phyloP scores from a whole-genome alignment of 2,113 vertebrate genomes.

The Podarcis muralis region DNA sequence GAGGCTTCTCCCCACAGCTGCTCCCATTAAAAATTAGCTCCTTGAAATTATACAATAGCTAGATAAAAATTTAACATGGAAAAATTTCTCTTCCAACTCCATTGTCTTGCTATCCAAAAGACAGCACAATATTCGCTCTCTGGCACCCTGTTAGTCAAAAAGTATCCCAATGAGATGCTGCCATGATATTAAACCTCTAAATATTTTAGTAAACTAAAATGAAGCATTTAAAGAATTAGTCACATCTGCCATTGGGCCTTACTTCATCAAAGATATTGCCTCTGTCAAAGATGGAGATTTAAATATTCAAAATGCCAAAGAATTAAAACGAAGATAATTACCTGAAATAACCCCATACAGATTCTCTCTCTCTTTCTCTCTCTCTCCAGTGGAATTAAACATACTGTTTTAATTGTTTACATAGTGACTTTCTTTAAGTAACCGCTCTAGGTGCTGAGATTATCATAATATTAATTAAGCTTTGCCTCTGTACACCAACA shows the following conservation, averaged over 20 bases:
- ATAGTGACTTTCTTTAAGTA: not conserved
- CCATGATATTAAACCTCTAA: not conserved
- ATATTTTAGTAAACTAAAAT: constrained; percentile 8
- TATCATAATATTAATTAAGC: not conserved
- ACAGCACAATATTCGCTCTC: not conserved
- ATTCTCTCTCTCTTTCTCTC: too few species aligned
- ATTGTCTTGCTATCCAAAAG: not conserved
- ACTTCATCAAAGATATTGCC: not conserved
- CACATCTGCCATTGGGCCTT: not conserved
- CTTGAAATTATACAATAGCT: constrained; percentile 7
- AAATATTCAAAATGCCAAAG: not conserved
- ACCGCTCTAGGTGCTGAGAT: not conserved
- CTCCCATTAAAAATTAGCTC: not conserved
- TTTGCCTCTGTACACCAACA: not conserved
- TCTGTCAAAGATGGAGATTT: not conserved
- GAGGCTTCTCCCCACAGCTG: not conserved
- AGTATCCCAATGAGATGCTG: not conserved
- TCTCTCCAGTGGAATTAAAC: not conserved
- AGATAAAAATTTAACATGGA: not conserved
- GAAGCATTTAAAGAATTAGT: not conserved
- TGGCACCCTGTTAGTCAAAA: not conserved
- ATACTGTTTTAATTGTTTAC: not conserved
- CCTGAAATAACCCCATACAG: not conserved
- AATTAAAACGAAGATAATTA: not conserved
- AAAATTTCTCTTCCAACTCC: not conserved